phyloP scores from a whole-genome alignment of 2,113 vertebrate species.

The Salvelinus sp. region DNA sequence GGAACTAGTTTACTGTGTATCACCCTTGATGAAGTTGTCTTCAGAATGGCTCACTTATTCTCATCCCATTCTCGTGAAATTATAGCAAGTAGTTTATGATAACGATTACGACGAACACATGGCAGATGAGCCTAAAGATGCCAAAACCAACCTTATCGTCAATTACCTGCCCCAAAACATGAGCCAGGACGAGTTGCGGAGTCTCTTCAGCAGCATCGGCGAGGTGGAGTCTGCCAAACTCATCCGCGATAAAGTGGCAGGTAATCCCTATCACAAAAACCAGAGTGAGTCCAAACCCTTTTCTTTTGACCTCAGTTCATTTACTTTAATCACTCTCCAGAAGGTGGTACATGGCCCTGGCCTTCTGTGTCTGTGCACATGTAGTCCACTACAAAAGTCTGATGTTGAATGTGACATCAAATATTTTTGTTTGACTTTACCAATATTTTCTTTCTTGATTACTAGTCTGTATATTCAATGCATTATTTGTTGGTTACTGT shows the following conservation, averaged over 20 bases:
- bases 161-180: constrained; percentile 99
- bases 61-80: constrained; percentile 2
- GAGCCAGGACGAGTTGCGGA: constrained; percentile 94
- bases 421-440: neutral
- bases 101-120: constrained; percentile 94
- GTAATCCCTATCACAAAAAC: constrained; percentile 67
- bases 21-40: neutral
- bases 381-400: neutral
- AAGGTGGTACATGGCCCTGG: neutral
- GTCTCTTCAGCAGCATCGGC: constrained; percentile 93
- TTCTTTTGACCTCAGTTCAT: neutral
- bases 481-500: neutral
- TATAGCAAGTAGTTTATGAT: constrained; percentile 76
- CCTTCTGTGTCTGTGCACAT: neutral
- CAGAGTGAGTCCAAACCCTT: constrained; percentile 14
- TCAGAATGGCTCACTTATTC: neutral
- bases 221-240: constrained; percentile 96
- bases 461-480: neutral
- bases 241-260: constrained; percentile 96
- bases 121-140: constrained; percentile 90
- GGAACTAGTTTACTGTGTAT: too few species aligned
- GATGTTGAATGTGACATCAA: neutral
- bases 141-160: constrained; percentile 93
- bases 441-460: neutral
- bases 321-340: neutral